Base-by-base conservation (phyloP, 2,797 vertebrate species). In the Sebastes taczanowskii region DNA sequence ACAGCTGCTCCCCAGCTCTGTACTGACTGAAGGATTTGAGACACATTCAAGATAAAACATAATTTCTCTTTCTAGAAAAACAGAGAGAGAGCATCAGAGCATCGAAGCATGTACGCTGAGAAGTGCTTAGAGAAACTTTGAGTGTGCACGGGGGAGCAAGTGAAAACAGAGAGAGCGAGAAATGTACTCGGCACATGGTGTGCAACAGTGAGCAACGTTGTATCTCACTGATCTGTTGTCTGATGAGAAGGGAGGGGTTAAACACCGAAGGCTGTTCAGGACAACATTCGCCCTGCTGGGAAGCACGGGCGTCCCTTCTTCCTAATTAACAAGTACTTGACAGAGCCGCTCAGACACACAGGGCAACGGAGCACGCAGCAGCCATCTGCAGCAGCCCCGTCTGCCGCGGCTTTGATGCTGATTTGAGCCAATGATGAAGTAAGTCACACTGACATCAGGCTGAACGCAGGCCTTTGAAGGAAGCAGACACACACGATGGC, bases 401-500 rank as follows among this genome's bases (percentile, higher is more conserved):
- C 83, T 77, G 84, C 77, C 5, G 23, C n/a, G 34, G 77, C 83
- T 86, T 89, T 92, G 92, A 91, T 84, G 88, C 84, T 90, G 90
- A 93, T 92, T 78, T 84, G 84, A 91, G 89, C 86, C 92, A 93
- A 92, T 80, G 89, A 91, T 86, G 89, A 86, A 89, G 83, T 83
- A 82, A 91, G 84, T 85, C 79, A 61, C 81, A 32, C 84, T 87
- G 89, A 93, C 91, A 88, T 84, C 78, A 30, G 78, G 77, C 82
- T 59, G 59, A 80, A 81, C 20, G 9, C 72, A 53, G 62, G 67
- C 78, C 80, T 83, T 71, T 75, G 80, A 87, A 86, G 66, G 74
- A 64, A 84, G 75, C 84, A 49, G 56, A 81, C 78, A 71, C 58
- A 63, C 64, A 68, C 52, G 34, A 81, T 16, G 65, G 77, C 78